Percentiles rank a stretch among this genome's conserved stretches.
Evolutionary conservation across 1,140 invertebrate genomes (phyloP).

Genomic region (Oncopeltus fasciatus): DNA sequence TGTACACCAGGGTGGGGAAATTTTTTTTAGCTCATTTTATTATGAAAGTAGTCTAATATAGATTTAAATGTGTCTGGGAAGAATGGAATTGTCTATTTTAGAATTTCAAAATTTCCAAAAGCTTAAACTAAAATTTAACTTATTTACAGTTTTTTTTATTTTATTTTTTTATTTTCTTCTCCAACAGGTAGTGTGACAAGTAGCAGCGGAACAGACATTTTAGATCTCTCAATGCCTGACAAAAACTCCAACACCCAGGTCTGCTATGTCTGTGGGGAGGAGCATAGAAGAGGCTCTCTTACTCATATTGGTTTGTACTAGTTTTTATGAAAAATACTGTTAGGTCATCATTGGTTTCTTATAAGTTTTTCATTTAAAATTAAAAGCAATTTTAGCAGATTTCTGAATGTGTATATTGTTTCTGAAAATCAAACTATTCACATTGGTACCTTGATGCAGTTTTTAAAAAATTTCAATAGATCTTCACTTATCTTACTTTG

Average conservation of each 20-base stretch:
- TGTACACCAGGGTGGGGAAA: no score
- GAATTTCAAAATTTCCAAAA: neutral
- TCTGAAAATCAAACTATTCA: no score
- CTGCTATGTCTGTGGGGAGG: slow-evolving; percentile 78
- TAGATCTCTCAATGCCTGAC: slow-evolving; percentile 78
- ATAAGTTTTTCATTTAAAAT: no score
- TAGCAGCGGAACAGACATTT: slow-evolving; percentile 43
- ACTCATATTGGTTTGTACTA: slow-evolving; percentile 34
- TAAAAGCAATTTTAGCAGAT: no score
- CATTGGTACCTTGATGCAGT: no score
- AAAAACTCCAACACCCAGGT: slow-evolving; percentile 80
- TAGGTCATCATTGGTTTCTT: no score
- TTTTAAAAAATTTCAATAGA: no score
- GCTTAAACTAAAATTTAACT: neutral
- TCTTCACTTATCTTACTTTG: no score
- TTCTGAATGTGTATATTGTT: no score
- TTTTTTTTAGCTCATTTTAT: no score
- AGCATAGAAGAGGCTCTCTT: slow-evolving; percentile 62
- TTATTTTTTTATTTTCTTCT: neutral
- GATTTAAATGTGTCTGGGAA: neutral
- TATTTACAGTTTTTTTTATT: neutral
- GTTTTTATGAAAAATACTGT: no score
- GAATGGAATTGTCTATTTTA: slow-evolving; percentile 2
- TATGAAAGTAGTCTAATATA: neutral
- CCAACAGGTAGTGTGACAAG: slow-evolving; percentile 15